Evolutionary conservation across 1,140 invertebrate species (phyloP).

Genomic region (Stegodyphus dumicola): DNA sequence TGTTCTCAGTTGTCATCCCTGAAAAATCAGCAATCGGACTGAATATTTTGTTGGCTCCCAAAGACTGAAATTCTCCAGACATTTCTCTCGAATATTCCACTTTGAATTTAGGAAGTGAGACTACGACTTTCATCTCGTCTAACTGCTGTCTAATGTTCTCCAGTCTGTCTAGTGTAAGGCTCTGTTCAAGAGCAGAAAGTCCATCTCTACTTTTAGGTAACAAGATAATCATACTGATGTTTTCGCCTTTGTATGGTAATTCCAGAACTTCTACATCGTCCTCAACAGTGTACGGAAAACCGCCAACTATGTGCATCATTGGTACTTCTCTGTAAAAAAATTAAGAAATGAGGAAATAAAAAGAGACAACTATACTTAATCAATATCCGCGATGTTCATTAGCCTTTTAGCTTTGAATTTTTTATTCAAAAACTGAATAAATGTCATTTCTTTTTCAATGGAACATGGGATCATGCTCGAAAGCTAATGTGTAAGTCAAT

Average conservation of each 20-base stretch:
- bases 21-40: constrained; percentile 62
- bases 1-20: constrained; percentile 51
- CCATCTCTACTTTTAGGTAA: constrained; percentile 64
- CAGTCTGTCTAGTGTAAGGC: constrained; percentile 20
- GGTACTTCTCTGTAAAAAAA: background rate
- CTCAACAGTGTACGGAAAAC: constrained; percentile 77
- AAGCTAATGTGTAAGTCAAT: too few species aligned
- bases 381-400: too few species aligned
- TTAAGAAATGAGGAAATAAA: too few species aligned
- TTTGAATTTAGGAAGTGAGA: constrained; percentile 65
- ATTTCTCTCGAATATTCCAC: constrained; percentile 61
- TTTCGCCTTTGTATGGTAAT: constrained; percentile 76
- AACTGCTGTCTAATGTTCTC: background rate
- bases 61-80: constrained; percentile 30
- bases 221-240: constrained; percentile 67
- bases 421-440: too few species aligned
- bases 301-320: constrained; percentile 28
- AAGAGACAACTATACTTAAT: too few species aligned
- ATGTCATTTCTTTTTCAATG: too few species aligned
- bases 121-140: constrained; percentile 38
- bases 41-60: constrained; percentile 64
- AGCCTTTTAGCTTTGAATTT: too few species aligned
- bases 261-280: constrained; percentile 76
- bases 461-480: too few species aligned
- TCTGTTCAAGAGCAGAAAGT: constrained; percentile 45